Evolutionary conservation across 2,113 vertebrate genomes (phyloP).

Genomic region (Cettia cetti): DNA sequence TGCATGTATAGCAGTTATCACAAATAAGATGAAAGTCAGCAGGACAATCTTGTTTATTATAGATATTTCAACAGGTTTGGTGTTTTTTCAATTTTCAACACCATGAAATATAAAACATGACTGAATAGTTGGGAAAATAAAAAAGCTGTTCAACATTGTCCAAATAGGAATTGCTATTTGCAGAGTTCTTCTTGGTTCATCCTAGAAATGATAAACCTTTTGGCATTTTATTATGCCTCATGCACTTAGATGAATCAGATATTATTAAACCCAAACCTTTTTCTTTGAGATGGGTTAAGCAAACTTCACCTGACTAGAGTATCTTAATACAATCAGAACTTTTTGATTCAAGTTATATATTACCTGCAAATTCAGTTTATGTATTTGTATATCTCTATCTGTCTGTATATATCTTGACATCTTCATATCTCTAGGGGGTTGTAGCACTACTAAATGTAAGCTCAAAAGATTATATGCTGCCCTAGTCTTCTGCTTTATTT

Average conservation of each 20-base stretch:
- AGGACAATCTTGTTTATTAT: not conserved
- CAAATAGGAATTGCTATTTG: not conserved
- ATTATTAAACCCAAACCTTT: not conserved
- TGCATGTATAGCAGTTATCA: not conserved
- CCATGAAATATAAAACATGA: not conserved
- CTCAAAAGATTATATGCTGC: not conserved
- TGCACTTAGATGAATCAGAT: not conserved
- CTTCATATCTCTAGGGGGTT: fast-evolving
- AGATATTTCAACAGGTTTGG: not conserved
- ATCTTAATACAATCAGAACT: not conserved
- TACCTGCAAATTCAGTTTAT: not conserved
- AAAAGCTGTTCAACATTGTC: not conserved
- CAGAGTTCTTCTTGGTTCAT: not conserved
- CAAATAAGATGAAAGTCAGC: not conserved
- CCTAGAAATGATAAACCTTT: not conserved
- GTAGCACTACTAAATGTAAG: not conserved
- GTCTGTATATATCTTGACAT: not conserved
- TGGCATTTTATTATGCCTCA: not conserved
- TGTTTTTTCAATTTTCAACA: not conserved
- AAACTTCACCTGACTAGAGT: not conserved
- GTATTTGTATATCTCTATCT: not conserved
- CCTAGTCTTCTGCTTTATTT: not conserved
- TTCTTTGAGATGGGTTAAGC: not conserved
- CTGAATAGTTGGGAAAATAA: not conserved
- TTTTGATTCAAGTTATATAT: not conserved